Evolutionary conservation across 2,113 vertebrate genomes (phyloP).

Genomic region (Sula dactylatra): DNA sequence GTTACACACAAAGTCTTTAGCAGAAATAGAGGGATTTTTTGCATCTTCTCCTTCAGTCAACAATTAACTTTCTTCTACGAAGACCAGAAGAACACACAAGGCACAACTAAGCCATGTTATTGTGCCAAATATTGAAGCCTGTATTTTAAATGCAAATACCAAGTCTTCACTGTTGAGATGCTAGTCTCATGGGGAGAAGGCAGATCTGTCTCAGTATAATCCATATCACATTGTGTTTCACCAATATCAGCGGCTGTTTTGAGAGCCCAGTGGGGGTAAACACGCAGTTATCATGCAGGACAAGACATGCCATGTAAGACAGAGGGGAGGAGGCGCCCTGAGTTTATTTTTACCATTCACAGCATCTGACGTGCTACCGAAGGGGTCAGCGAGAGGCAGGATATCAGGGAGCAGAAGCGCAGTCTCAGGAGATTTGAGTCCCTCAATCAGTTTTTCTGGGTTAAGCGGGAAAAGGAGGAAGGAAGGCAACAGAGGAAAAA

Average conservation of each 20-base stretch:
- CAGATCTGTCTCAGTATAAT: not conserved
- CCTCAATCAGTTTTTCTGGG: conserved; percentile 93
- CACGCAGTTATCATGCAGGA: not conserved
- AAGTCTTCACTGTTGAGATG: not conserved
- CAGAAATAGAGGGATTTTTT: not conserved
- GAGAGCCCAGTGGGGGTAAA: not conserved
- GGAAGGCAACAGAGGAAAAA: conserved; percentile 19
- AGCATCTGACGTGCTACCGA: conserved; percentile 82
- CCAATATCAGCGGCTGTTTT: not conserved
- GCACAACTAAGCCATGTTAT: not conserved
- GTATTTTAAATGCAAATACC: not conserved
- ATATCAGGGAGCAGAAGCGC: conserved; percentile 88
- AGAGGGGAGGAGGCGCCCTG: not conserved
- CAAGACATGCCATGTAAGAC: not conserved
- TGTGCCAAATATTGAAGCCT: not conserved
- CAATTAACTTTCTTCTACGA: not conserved
- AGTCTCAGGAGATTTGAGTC: conserved; percentile 89
- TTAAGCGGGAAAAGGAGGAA: conserved; percentile 55
- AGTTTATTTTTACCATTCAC: conserved; percentile 74
- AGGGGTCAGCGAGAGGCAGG: conserved; percentile 86
- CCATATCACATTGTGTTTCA: rapidly evolving
- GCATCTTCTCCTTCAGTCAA: not conserved
- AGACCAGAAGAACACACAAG: not conserved
- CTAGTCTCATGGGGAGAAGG: rapidly evolving
- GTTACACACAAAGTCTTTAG: not conserved